phyloP scores from a whole-genome alignment of 2,888 invertebrate species.

The Perdita meconis region DNA sequence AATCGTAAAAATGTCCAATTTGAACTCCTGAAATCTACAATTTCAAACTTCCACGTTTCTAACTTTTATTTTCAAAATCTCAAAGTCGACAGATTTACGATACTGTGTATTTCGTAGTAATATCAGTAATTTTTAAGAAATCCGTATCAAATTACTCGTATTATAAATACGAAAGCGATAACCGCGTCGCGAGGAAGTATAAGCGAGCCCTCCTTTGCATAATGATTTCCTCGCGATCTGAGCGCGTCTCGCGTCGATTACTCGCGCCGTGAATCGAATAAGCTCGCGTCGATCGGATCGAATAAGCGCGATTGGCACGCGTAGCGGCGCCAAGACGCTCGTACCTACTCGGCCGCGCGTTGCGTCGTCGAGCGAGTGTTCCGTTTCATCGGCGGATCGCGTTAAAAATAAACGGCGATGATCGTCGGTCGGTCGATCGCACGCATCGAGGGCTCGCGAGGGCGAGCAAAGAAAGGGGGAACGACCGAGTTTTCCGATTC shows the following conservation, averaged over 20 bases:
- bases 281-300: not conserved
- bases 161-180: too few species aligned
- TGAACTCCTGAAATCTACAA: too few species aligned
- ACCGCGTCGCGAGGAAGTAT: too few species aligned
- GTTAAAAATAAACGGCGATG: conserved; percentile 59
- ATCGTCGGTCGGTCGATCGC: conserved; percentile 40
- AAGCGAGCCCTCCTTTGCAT: not conserved
- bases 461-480: conserved; percentile 42
- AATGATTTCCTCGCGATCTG: not conserved
- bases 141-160: too few species aligned
- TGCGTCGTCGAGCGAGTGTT: conserved; percentile 16
- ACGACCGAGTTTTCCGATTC: conserved; percentile 52
- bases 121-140: too few species aligned
- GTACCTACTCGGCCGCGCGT: conserved; percentile 6
- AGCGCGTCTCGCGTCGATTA: conserved; percentile 1
- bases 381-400: conserved; percentile 11
- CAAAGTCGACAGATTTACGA: too few species aligned
- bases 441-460: conserved; percentile 34
- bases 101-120: too few species aligned
- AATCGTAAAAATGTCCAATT: too few species aligned
- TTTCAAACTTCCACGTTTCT: too few species aligned
- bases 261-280: not conserved
- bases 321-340: conserved; percentile 9
- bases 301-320: not conserved
- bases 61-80: too few species aligned